Evolutionary conservation across 2,113 vertebrate species (phyloP), one percentile per base, ranked within the genome.

Genomic region (Pyrgilauda ruficollis): DNA sequence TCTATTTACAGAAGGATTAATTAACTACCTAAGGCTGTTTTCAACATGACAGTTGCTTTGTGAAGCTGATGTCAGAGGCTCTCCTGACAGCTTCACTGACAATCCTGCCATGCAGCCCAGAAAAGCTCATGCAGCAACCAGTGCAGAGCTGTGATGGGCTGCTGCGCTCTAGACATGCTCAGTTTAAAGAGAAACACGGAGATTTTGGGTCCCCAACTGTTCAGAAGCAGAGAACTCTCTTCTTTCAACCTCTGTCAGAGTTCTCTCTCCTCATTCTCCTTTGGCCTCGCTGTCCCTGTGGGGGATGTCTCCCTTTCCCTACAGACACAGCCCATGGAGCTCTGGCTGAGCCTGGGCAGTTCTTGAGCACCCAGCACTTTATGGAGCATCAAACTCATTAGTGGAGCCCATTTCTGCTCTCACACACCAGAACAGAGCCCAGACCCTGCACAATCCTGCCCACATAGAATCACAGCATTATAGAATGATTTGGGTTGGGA

Each of bases 1-100:
- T 75, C 81, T 84, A 7, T 72, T 96, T 96, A 90, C 85, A 88
- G 75, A 75, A 61, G 64, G 74, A 93, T 86, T 96, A 84, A 95
- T 94, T 96, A 90, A 75, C 92, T 81, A 92, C 78, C 82, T 31
- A 43, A 61, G 79, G 68, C 68, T 61, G 61, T 90, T 91, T 89
- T 78, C 64, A 90, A 39, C 68, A 55, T 3, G 20, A 22, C 67
- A 63, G 33, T 67, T 10, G 6, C 81, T 86, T 61, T 61, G 84
- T 23, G 72, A 69, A 90, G 76, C 76, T 62, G 49, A 55, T 84
- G 87, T 78, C 93, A 91, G 44, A 84, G 69, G 73, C 81, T 87
- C 31, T 77, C 70, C 39, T 62, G 75, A 80, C 88, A 88, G 79
- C 44, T 62, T 64, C 52, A 43, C 72, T 75, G 87, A 63, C 47